Evolutionary conservation across 2,888 invertebrate species (phyloP).

Genomic region (Aricia artaxerxes): DNA sequence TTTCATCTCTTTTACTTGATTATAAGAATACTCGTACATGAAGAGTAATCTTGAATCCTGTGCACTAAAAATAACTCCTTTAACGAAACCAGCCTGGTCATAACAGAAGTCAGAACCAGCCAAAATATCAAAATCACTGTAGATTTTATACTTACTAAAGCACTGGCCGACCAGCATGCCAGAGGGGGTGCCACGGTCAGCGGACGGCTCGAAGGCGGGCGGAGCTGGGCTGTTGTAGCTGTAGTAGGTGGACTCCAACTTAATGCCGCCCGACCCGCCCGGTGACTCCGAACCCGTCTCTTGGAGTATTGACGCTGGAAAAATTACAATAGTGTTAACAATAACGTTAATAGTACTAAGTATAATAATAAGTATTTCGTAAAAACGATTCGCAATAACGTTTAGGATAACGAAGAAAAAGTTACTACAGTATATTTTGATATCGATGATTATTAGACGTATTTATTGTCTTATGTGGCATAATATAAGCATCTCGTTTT

Average conservation of each 20-base stretch:
- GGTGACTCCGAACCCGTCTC: constrained; percentile 88
- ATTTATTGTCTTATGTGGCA: background rate
- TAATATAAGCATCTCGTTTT: too few species aligned
- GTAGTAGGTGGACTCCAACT: constrained; percentile 75
- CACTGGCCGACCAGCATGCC: constrained; percentile 88
- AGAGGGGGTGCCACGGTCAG: constrained; percentile 80
- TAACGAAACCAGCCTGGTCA: too few species aligned
- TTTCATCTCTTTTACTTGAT: too few species aligned
- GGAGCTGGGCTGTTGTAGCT: constrained; percentile 76
- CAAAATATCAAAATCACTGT: too few species aligned
- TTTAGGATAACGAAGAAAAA: background rate
- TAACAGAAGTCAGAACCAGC: too few species aligned
- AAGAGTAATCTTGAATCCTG: too few species aligned
- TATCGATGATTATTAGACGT: background rate
- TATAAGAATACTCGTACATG: too few species aligned
- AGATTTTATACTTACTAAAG: constrained; percentile 81
- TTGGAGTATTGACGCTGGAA: constrained; percentile 94
- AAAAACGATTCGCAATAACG: background rate
- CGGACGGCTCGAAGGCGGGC: constrained; percentile 66
- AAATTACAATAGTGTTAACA: background rate
- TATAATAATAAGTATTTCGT: background rate
- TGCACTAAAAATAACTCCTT: too few species aligned
- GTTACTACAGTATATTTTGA: background rate
- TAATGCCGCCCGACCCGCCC: constrained; percentile 72
- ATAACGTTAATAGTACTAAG: background rate